These are phyloP conservation scores for Leptopilina myrica DNA, from an alignment of 2,888 invertebrate species.

Conservation along the genomic window DNA sequence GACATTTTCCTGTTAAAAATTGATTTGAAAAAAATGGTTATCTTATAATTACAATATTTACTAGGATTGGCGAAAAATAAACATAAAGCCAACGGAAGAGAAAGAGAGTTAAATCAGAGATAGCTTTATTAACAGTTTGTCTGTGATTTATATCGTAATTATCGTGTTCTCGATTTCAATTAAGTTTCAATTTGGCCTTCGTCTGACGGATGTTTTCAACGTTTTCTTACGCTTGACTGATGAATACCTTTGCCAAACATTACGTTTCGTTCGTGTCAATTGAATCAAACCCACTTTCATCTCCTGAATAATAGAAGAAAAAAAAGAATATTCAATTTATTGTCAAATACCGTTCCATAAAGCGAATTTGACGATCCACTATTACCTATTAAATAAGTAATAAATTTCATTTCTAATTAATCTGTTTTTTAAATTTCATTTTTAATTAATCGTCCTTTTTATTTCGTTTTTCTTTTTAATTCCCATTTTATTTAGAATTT, in stretches of 20 bases:
- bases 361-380: too few relatives aligned
- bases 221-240: neutral
- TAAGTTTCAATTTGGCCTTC: constrained; percentile 26
- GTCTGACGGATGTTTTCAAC: constrained; percentile 9
- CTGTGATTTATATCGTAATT: constrained; percentile 21
- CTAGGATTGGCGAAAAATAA: constrained; percentile 1
- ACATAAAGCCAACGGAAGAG: constrained; percentile 4
- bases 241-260: constrained; percentile 8
- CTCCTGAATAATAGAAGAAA: too few relatives aligned
- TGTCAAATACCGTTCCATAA: too few relatives aligned
- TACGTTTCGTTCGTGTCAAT: constrained; percentile 7
- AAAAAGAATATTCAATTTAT: too few relatives aligned
- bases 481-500: too few relatives aligned
- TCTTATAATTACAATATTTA: constrained; percentile 6
- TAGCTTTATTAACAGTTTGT: constrained; percentile 12
- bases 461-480: too few relatives aligned
- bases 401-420: too few relatives aligned
- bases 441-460: too few relatives aligned
- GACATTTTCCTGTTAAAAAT: neutral
- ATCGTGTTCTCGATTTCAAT: constrained; percentile 26
- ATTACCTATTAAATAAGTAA: too few relatives aligned
- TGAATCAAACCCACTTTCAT: constrained; percentile 7
- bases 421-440: too few relatives aligned
- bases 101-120: constrained; percentile 3
- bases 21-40: neutral